Evolutionary conservation across 2,113 vertebrate genomes (phyloP), one percentile per base, ranked within the genome.

Genomic region (Eudyptes chrysolophus): DNA sequence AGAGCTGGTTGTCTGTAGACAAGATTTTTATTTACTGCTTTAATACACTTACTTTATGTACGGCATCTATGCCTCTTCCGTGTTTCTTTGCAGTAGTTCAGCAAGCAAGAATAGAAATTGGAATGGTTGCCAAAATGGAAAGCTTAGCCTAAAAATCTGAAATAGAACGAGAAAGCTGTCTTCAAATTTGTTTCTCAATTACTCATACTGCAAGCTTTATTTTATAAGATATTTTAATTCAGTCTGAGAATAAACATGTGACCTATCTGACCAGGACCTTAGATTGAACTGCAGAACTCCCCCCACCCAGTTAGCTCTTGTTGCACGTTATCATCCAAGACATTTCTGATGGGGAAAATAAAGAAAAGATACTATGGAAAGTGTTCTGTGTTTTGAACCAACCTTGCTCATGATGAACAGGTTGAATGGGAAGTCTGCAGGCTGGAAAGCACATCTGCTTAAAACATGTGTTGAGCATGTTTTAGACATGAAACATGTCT

Each of bases 401-500:
- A 49, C 13, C 38, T 46, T 77, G 40, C 57, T 93, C 27, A 42
- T 49, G 36, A 49, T 62, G 30, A 79, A 49, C 16, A 69, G 58
- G 34, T 80, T 95, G 84, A 86, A 69, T 71, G 60, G 49, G 58
- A 92, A 84, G 22, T 69, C 52, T 91, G 76, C 84, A 76, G 57
- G 36, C 93, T 84, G 81, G 61, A 80, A 91, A 72, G 57, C 36
- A 91, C 81, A 76, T 94, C 92, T 95, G 96, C 70, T 64, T 92
- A 65, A 87, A 97, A 86, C 58, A 46, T 44, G 44, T 76, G 65
- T 79, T 77, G 78, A 84, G 29, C 82, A 90, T 94, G 78, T 64
- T 32, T 90, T 42, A 42, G 42, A 42, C 42, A 42, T 42, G 42
- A 42, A 42, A 42, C 42, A 42, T 42, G 42, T 81, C 14, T 79